Percentiles rank a stretch among this genome's conserved stretches.
Conservation (phyloP, 35 echinoderm and acorn worm genomes). For the Strongylocentrotus purpuratus region DNA sequence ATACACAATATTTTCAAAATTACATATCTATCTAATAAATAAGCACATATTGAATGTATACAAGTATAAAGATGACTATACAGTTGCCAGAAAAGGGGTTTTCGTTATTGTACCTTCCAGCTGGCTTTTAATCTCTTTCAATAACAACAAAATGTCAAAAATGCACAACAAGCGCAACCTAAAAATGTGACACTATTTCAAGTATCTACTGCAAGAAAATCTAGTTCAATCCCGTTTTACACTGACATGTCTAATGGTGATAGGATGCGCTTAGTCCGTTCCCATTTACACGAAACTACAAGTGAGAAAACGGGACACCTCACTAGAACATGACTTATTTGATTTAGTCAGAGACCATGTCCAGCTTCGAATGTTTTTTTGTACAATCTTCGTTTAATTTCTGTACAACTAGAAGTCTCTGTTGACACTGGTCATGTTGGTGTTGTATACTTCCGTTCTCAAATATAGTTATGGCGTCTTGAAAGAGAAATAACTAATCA, state of each 20-base stretch:
- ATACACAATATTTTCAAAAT: slow-evolving; percentile 57
- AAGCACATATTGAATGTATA: slow-evolving; percentile 55
- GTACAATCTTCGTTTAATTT: not conserved
- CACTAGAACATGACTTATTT: not conserved
- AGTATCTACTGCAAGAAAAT: not conserved
- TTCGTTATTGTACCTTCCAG: not conserved
- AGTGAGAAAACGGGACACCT: not conserved
- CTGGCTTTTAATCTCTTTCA: not conserved
- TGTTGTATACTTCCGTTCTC: not conserved
- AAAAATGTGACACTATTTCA: slow-evolving; percentile 15
- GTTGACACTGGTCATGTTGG: no score
- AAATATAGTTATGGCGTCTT: not conserved
- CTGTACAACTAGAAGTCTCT: not conserved
- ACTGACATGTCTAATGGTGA: not conserved
- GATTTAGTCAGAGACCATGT: not conserved
- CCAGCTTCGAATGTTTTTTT: not conserved
- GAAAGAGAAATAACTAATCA: not conserved
- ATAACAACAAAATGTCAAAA: not conserved
- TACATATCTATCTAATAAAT: slow-evolving; percentile 49
- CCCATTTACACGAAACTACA: not conserved
- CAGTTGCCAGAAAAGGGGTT: not conserved
- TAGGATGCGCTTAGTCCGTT: not conserved
- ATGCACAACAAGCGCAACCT: slow-evolving; percentile 29
- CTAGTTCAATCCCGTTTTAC: not conserved
- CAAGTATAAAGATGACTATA: slow-evolving; percentile 42